Evolutionary conservation across 1,140 invertebrate species (phyloP), one percentile per base, ranked within the genome.

Genomic region (Aleiodes sp.): DNA sequence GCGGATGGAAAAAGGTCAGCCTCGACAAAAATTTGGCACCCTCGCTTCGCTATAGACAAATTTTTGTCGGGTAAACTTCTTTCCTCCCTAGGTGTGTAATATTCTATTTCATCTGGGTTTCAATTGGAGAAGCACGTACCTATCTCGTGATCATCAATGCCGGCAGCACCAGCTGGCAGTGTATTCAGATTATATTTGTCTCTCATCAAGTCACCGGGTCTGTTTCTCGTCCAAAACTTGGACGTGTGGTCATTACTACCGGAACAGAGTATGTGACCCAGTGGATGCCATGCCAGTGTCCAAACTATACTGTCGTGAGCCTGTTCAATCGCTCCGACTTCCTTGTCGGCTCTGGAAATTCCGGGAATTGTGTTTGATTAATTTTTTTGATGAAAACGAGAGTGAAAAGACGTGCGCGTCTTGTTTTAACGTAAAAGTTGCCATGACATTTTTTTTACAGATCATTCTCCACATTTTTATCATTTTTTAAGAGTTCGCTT

Each of bases 291-390:
- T 19, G 96, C 95, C 72, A 99, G 87, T 12, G 96, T 96, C 98
- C 98, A 99, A 0, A 99, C 96, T 80, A 99, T 99, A 77, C 96
- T 98, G 84, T 99, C 98, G 85, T 99, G 98, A 24, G 98, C 98
- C 79, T 97, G 93, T 86, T 99, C 98, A 78, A 99, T 98, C 24
- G 94, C 92, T 3, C 98, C 98, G 28, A 99, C 94, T 89, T 99
- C 98, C 86, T 99, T 98, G 78, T 99, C 97, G 72, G 95, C 95
- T 2, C 96, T 96, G 75, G 60, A 84, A 80, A 73, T n/a, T n/a
- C n/a, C n/a, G n/a, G n/a, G 71, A 46, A 68, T 46, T 76, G 75
- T 64, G 60, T 56, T 14, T 52, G 33, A 8, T 28, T n/a, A 26
- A 46, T 72, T 57, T n/a, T n/a, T n/a, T n/a, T n/a, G n/a, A n/a